These are phyloP conservation scores for Anoncus sp. DNA, from an alignment of 2,888 invertebrate species.

Conservation along the genomic window DNA sequence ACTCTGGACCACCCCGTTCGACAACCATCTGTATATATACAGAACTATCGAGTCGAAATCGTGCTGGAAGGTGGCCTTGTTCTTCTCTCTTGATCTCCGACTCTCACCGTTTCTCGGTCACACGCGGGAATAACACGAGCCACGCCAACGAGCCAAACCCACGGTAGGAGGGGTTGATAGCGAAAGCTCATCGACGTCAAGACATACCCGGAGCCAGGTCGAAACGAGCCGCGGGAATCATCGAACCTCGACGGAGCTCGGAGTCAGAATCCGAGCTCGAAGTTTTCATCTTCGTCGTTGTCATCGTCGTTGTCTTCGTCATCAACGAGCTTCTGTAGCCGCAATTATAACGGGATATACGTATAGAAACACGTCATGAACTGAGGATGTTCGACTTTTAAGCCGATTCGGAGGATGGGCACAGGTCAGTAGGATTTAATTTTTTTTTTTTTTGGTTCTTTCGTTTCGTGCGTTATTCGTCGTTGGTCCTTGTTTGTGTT, in stretches of 20 bases:
- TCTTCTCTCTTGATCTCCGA: slow-evolving; percentile 41
- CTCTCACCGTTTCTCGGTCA: slow-evolving; percentile 42
- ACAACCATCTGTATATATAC: slow-evolving; percentile 10
- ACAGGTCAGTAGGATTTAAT: slow-evolving; percentile 85
- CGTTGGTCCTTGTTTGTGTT: background rate
- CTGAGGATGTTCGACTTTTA: slow-evolving; percentile 78
- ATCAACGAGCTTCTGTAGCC: slow-evolving; percentile 39
- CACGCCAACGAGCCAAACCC: slow-evolving; percentile 69
- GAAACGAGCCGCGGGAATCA: slow-evolving; percentile 74
- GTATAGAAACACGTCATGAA: slow-evolving; percentile 63
- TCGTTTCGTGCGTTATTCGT: slow-evolving; percentile 8
- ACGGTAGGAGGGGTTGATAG: slow-evolving; percentile 68
- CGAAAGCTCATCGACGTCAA: slow-evolving; percentile 60
- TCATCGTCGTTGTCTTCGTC: no score
- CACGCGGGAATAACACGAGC: slow-evolving; percentile 59
- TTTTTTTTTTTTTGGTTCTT: slow-evolving; percentile 50
- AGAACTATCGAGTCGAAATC: slow-evolving; percentile 34
- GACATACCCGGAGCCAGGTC: slow-evolving; percentile 70
- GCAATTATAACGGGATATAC: slow-evolving; percentile 62
- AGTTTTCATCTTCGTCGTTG: no score
- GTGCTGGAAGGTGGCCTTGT: slow-evolving; percentile 32
- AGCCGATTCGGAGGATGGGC: slow-evolving; percentile 87
- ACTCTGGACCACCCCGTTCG: slow-evolving; percentile 36
- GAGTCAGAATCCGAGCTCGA: slow-evolving; percentile 31
- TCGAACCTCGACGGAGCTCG: slow-evolving; percentile 70